Conservation (phyloP, 2,797 vertebrate species). For the Gymnothorax reevesii region DNA sequence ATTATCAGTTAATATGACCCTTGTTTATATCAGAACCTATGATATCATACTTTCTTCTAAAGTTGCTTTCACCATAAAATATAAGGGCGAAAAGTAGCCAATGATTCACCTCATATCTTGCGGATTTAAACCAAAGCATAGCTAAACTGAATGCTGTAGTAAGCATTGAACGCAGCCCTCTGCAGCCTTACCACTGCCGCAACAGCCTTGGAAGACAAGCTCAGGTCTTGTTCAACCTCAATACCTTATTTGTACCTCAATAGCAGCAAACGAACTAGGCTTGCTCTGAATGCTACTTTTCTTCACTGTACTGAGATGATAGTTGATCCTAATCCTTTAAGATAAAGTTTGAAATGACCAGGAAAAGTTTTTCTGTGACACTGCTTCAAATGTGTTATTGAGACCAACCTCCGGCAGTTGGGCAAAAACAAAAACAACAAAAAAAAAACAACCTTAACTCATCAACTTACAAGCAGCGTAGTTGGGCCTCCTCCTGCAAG, state of each 20-base stretch:
- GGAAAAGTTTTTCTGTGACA: neutral
- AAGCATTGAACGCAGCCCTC: neutral
- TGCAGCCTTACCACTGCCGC: neutral
- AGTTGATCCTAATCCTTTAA: neutral
- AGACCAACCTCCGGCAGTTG: neutral
- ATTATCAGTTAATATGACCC: too few species aligned
- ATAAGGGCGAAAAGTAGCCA: too few species aligned
- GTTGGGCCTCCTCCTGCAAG: constrained; percentile 29
- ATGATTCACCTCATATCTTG: too few species aligned
- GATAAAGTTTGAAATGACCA: neutral
- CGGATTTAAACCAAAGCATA: neutral
- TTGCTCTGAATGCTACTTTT: neutral
- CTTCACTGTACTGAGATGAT: neutral
- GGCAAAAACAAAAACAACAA: neutral
- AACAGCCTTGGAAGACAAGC: neutral
- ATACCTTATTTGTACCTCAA: neutral
- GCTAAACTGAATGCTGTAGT: neutral
- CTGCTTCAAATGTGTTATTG: constrained; percentile 5
- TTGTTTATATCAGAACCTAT: neutral
- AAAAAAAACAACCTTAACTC: too few species aligned
- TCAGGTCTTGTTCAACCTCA: neutral
- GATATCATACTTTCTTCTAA: neutral
- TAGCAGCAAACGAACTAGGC: neutral
- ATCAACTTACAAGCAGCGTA: constrained; percentile 3
- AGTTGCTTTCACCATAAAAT: neutral